Evolutionary conservation across 1,140 invertebrate genomes (phyloP), one percentile per base, ranked within the genome.

Genomic region (Drosophila melanogaster): DNA sequence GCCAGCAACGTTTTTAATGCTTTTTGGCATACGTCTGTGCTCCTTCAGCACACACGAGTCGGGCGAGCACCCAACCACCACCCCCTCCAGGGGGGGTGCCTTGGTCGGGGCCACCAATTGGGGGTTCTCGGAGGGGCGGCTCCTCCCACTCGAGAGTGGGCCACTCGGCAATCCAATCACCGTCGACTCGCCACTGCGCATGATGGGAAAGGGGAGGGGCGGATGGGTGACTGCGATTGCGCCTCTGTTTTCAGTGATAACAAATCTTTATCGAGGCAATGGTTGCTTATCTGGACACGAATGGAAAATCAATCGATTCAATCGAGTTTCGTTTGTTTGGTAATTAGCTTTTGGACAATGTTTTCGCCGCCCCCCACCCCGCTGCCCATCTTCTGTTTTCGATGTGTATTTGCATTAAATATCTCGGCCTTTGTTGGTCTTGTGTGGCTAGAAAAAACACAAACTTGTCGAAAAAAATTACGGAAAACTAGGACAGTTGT

Each of bases 241-340:
- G 84, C 76, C 79, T 87, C 77, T 91, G 89, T 91, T 91, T 91
- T 91, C 80, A 91, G 75, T 91, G 89, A 91, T 91, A 91, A 91
- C 89, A 91, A 91, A 91, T 91, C 84, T 87, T 84, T 89, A 87
- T 87, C 79, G 71, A 19, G 62, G 73, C 84, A 77, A 87, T 89
- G 84, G 79, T 84, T 80, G 84, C 84, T 89, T 87, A 89, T 89
- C 84, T 83, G 77, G 55, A 49, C 61, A 65, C 57, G 62, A 79
- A 73, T 75, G 74, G 69, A 80, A 89, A 87, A 87, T 87, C 84
- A 89, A 87, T 85, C 81, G 81, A 81, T 78, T 85, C 81, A 74
- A 87, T 77, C 47, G 76, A 73, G 77, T 77, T 76, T 80, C 84
- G 84, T 89, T 87, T 87, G 73, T 87, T 74, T 87, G 76, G 66